Evolutionary conservation across 2,888 invertebrate species (phyloP), one percentile per base, ranked within the genome.

Genomic region (Polydrusus cervinus): DNA sequence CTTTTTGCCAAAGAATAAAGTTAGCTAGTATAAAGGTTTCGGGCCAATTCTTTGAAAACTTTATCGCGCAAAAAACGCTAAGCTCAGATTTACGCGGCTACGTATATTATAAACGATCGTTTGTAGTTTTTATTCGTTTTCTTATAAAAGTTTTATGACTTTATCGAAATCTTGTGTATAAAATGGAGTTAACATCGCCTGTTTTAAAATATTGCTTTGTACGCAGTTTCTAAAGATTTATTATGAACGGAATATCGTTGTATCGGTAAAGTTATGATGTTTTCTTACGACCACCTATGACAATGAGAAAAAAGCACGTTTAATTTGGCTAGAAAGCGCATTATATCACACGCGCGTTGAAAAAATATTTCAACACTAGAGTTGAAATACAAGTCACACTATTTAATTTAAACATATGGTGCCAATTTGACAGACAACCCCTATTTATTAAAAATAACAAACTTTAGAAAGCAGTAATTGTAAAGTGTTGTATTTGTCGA

Each of bases 91-190:
- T 76, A 76, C 72, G 67, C 67, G 40, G 67, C 55, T 55, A 5
- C 57, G 57, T 67, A 76, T 73, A 70, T 76, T 76, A 76, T 76
- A 73, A 76, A 76, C 72, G 72, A 73, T 69, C 72, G 76, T 72
- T 76, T 72, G 57, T 69, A 76, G 55, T 71, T 75, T 74, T 76
- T 71, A 64, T 65, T 61, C 51, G 53, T 55, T 62, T 70, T 61
- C 40, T 57, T 70, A 40, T 51, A 9, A 62, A 68, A 67, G 34
- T 66, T 73, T 64, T 47, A 61, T 76, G 60, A 66, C 72, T 73
- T 76, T 73, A 68, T 67, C 18, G 62, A 47, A 73, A 76, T 76
- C 64, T 49, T 68, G 45, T 49, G 66, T 49, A 51, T 51, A 51
- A 66, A 49, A 51, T 51, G 47, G 14, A 25, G 55, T 71, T 69